Evolutionary conservation across 2,888 invertebrate species (phyloP), one percentile per base, ranked within the genome.

Genomic region (Chloroclystis v-ata): DNA sequence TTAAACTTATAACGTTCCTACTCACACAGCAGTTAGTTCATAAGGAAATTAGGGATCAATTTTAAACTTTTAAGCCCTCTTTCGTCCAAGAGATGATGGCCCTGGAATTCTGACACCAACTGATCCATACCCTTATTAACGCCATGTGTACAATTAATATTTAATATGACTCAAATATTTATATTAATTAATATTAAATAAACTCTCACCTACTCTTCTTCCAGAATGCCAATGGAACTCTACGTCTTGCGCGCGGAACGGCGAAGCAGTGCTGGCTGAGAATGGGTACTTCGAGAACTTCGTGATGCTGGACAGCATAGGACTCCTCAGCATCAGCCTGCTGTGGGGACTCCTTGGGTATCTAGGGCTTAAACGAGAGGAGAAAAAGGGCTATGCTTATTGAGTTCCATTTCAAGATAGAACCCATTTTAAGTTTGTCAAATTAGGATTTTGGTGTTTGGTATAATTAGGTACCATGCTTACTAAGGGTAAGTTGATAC

Each of bases 301-400:
- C 40, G 38, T 81, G 1, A 33, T 80, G 1, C 69, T 77, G 59
- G 82, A 85, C 45, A 57, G 70, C 1, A 8, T 80, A 1, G 87
- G 87, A 0, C 57, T 83, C 1, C 1, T 74, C 0, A 52, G 66
- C 1, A 61, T 85, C 0, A 75, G 74, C 2, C 0, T 73, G 0
- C 20, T 78, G 1, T 87, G 87, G 87, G 67, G 73, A 43, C 0
- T 78, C 0, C 25, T 87, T 0, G 85, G 80, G 0, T 85, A 79
- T 37, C 65, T 54, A 7, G 87, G 86, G 1, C 54, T 87, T 29
- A 79, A 78, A 56, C 63, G 80, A 24, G 84, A 84, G 54, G 80
- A 82, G 60, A 82, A 57, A 47, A 84, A 79, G 61, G 86, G 86
- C 25, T 87, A 80, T 61, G 79, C 77, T 26, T 87, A 83, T 63